phyloP scores from a whole-genome alignment of 2,888 invertebrate species.

The Habroteleia sp. region DNA sequence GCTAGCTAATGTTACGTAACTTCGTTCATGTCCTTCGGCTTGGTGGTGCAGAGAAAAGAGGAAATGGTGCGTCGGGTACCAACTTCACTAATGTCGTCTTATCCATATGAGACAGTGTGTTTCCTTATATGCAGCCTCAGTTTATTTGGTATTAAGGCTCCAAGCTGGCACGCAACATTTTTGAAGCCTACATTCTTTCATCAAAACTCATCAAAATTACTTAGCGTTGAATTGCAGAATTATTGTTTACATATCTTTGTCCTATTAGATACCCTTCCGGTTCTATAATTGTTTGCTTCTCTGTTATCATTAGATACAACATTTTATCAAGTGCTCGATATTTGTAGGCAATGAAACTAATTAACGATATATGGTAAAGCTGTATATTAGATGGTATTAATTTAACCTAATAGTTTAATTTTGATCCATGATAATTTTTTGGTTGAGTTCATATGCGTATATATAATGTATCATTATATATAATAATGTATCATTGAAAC shows the following conservation, averaged over 20 bases:
- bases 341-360: no score
- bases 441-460: no score
- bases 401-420: no score
- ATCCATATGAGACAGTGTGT: slow-evolving; percentile 47
- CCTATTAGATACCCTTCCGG: slow-evolving; percentile 12
- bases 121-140: slow-evolving; percentile 39
- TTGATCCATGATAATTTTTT: no score
- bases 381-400: no score
- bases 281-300: slow-evolving; percentile 2
- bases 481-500: no score
- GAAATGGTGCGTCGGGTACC: slow-evolving; percentile 71
- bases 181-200: slow-evolving; percentile 14
- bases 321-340: no score
- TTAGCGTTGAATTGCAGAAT: slow-evolving; percentile 23
- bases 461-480: no score
- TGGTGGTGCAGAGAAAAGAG: slow-evolving; percentile 65
- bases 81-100: slow-evolving; percentile 50
- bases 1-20: no score
- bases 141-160: slow-evolving; percentile 41
- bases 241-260: slow-evolving; percentile 31
- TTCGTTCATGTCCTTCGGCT: slow-evolving; percentile 68
- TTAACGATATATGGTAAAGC: no score
- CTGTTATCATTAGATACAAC: slow-evolving; percentile 9
- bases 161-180: slow-evolving; percentile 1
- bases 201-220: slow-evolving; percentile 5